Evolutionary conservation across 92 coral and sea anemone genomes (phyloP), one percentile per base, ranked within the genome.

Genomic region (Actinernus sp.): DNA sequence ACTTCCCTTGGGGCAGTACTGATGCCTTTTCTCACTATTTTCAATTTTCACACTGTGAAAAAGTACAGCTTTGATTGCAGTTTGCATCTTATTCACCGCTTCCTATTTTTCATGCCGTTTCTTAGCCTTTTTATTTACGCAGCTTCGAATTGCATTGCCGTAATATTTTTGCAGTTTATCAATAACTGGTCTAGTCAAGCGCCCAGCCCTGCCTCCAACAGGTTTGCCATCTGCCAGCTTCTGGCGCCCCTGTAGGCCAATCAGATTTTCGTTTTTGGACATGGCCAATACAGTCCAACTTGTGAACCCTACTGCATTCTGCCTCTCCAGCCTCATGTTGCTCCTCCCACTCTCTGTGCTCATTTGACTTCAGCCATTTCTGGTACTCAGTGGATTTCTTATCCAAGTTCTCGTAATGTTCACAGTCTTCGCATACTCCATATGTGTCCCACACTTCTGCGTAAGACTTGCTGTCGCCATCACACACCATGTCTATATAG

Each of bases 401-500:
- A n/a, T n/a, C n/a, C 59, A 78, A 52, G 26, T 39, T 47, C 50
- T 55, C 75, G 44, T 65, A 54, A 18, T 55, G 37, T 30, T 65
- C 46, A 29, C 83, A 76, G 38, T 47, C 46, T 48, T 68, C 63
- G 52, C 88, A 73, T 57, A 53, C 70, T 39, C 82, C 88, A 65
- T 81, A 73, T 25, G 52, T 28, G 24, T 54, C 56, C 83, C 73
- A 74, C 29, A 59, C 63, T 4, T 56, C 76, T 58, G 71, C 53
- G 40, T 73, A 82, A 10, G 71, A 41, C 67, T 73, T 81, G n/a
- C 68, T 63, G 52, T 71, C 87, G 31, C 87, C n/a, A n/a, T n/a
- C n/a, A n/a, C n/a, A n/a, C n/a, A 45, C 52, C 52, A 45, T 45
- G 52, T 45, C 52, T 4, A 45, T 17, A 45, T 45, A 45, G 21